Base-by-base conservation (phyloP, 2,888 invertebrate genomes). In the Drosophila kambysellisi region DNA sequence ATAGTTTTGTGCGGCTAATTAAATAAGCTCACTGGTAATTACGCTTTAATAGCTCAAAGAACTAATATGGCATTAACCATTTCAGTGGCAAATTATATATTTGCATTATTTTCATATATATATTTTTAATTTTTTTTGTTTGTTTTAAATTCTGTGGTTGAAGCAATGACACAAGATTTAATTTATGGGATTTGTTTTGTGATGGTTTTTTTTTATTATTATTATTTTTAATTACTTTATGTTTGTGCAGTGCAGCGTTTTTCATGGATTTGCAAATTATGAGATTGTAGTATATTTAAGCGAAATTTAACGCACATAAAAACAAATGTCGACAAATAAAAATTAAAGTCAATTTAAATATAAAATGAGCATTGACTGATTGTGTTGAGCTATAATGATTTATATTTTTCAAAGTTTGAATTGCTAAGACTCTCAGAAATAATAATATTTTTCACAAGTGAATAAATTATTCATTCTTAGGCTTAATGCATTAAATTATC, bases 11-110 rank as follows among this genome's bases (percentile, higher is more conserved):
- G 52, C 52, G 85, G 77, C 88, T 84, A 84, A 84, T 84, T 84
- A 82, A 84, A 84, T 88, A 84, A 84, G 88, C 88, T 73, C 70
- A 70, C 59, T 52, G 84, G 78, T 84, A 84, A 84, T 84, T 83
- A 74, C 80, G 83, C 83, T 78, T 88, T 88, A 84, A 88, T 84
- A 85, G 84, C 77, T 88, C 70, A 77, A 72, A 70, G 25, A 82
- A 77, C 88, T 83, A 85, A 88, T 72, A 72, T 76, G 86, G 70
- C 59, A 84, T 85, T 85, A 85, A 85, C 88, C 62, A 82, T 87
- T 79, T 35, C 70, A 71, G 37, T 82, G 88, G 85, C 83, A 88
- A 83, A 85, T 83, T 85, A 77, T 69, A 70, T 81, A 51, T 52
- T 52, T 56, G 50, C 43, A 57, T 64, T 59, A 11, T 59, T 61